These are phyloP conservation scores for Rhabdomys dilectus DNA, from an alignment of 2,113 vertebrate species.

Conservation along the genomic window DNA sequence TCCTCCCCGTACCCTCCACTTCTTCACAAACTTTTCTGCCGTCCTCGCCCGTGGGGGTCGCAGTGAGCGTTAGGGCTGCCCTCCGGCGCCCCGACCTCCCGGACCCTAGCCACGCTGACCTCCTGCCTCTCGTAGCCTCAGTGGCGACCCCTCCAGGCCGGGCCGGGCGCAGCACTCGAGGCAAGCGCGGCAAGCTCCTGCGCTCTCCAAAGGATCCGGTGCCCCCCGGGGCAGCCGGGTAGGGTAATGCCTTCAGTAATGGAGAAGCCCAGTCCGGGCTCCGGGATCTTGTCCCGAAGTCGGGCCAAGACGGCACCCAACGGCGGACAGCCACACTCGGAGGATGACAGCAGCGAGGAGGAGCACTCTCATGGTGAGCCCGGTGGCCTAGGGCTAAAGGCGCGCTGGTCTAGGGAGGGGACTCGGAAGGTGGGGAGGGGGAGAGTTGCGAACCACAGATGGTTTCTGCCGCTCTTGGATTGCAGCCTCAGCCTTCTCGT, in stretches of 20 bases:
- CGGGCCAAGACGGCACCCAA: constrained; percentile 93
- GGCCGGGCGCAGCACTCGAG: constrained; percentile 53
- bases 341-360: constrained; percentile 90
- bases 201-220: constrained; percentile 57
- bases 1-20: constrained; percentile 68
- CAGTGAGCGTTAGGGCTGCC: constrained; percentile 47
- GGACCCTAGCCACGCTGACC: constrained; percentile 78
- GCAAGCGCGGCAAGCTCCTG: constrained; percentile 76
- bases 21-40: constrained; percentile 81
- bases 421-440: not conserved
- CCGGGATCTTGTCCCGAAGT: constrained; percentile 94
- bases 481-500: constrained; percentile 36
- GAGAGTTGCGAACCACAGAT: not conserved
- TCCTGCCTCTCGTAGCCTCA: constrained; percentile 74
- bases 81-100: constrained; percentile 43
- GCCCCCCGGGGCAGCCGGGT: constrained; percentile 66
- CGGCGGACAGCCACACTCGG: constrained; percentile 88
- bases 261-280: constrained; percentile 90
- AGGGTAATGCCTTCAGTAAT: constrained; percentile 93
- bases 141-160: constrained; percentile 82
- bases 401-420: not conserved
- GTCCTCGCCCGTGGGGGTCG: constrained; percentile 73
- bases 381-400: constrained; percentile 59
- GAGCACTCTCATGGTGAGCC: constrained; percentile 88
- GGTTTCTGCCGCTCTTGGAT: not conserved